A percentile compares a stretch with the other conserved stretches of the same genome.
Conservation (phyloP, 2,888 invertebrate genomes). For the Gymnoscelis rufifasciata region DNA sequence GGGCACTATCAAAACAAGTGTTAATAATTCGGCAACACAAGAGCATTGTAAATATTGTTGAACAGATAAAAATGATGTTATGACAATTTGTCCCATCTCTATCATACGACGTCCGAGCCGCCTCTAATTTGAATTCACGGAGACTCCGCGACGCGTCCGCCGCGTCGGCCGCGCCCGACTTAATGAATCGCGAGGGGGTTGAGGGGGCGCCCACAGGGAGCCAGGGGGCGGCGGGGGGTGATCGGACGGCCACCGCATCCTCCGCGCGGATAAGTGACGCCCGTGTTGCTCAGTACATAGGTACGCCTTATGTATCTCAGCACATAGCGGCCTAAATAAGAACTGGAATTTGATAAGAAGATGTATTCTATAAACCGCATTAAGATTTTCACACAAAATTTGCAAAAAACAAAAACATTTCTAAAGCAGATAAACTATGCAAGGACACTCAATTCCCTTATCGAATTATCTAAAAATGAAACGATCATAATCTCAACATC, state of each 20-base stretch:
- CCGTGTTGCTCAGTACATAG: constrained; percentile 70
- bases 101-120: constrained; percentile 73
- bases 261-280: constrained; percentile 79
- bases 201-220: constrained; percentile 45
- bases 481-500: too few relatives aligned
- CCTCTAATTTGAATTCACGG: constrained; percentile 79
- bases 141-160: constrained; percentile 78
- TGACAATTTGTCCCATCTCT: constrained; percentile 48
- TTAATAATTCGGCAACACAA: constrained; percentile 32
- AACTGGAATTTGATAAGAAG: too few relatives aligned
- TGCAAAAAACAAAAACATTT: too few relatives aligned
- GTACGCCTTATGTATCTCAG: constrained; percentile 70
- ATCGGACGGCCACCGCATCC: constrained; percentile 77
- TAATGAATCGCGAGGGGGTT: constrained; percentile 73
- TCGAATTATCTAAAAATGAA: too few relatives aligned
- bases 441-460: too few relatives aligned
- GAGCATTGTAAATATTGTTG: constrained; percentile 39
- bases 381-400: too few relatives aligned
- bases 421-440: too few relatives aligned
- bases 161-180: constrained; percentile 78
- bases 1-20: constrained; percentile 12
- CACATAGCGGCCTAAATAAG: constrained; percentile 72
- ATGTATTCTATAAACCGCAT: too few relatives aligned
- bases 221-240: constrained; percentile 53
- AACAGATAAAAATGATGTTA: constrained; percentile 42